phyloP scores from a whole-genome alignment of 2,113 vertebrate genomes.

The Pipra filicauda region DNA sequence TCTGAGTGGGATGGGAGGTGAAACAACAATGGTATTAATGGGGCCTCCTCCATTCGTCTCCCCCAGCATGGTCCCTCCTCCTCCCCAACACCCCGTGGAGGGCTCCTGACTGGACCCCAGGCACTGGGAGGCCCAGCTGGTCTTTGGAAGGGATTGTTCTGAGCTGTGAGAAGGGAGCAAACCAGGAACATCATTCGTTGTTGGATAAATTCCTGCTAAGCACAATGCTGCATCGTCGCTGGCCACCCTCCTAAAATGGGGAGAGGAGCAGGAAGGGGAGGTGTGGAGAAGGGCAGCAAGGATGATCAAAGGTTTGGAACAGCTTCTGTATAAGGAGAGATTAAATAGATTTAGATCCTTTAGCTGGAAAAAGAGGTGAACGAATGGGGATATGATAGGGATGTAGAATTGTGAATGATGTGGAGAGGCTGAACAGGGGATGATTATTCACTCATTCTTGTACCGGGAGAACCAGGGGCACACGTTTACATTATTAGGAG shows the following conservation, averaged over 20 bases:
- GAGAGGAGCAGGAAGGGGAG: neutral
- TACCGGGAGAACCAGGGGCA: slow-evolving; percentile 3
- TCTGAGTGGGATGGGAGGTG: neutral
- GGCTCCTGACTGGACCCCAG: neutral
- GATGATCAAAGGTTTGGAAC: slow-evolving; percentile 51
- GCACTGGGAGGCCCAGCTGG: neutral
- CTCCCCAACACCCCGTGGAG: neutral
- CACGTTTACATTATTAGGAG: slow-evolving; percentile 11
- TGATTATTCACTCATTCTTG: slow-evolving; percentile 24
- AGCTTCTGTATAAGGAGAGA: slow-evolving; percentile 37
- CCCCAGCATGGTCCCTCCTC: neutral
- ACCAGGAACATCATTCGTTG: neutral
- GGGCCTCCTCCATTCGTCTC: neutral
- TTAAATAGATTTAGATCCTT: slow-evolving; percentile 59
- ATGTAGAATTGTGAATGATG: slow-evolving; percentile 14
- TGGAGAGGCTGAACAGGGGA: neutral
- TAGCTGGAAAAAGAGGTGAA: slow-evolving; percentile 29
- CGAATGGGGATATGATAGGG: neutral
- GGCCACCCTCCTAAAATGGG: neutral
- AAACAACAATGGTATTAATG: neutral
- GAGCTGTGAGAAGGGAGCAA: neutral
- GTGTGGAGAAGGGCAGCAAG: neutral
- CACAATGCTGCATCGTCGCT: neutral
- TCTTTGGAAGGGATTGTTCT: neutral
- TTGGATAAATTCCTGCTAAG: neutral